phyloP scores from a whole-genome alignment of 2,797 vertebrate species.

The Micrastur ruficollis region DNA sequence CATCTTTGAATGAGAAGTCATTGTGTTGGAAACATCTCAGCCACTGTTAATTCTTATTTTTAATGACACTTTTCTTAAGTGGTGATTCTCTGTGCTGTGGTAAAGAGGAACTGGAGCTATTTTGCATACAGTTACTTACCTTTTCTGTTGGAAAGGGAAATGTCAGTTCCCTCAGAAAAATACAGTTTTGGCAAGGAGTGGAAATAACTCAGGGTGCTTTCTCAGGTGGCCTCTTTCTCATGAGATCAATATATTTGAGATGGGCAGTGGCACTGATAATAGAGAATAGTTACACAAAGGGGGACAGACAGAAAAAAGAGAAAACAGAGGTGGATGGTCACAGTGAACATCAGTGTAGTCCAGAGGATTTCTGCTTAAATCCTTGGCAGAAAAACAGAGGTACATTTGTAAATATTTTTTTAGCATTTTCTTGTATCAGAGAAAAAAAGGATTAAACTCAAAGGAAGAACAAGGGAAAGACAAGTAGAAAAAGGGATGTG shows the following conservation, averaged over 20 bases:
- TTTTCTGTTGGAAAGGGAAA: neutral
- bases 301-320: neutral
- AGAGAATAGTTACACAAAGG: neutral
- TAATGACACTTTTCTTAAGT: rapidly evolving
- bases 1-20: neutral
- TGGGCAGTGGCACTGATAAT: neutral
- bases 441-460: neutral
- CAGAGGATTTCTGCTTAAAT: neutral
- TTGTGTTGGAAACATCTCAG: neutral
- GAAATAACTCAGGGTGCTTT: neutral
- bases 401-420: neutral
- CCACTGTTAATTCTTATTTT: neutral
- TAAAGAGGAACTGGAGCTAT: neutral
- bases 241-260: neutral
- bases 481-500: neutral
- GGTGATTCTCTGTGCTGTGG: rapidly evolving
- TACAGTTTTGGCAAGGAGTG: neutral
- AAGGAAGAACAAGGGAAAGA: neutral
- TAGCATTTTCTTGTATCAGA: neutral
- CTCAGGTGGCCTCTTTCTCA: neutral
- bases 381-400: neutral
- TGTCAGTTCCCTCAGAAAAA: neutral
- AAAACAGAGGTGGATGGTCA: neutral
- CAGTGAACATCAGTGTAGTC: neutral
- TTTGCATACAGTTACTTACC: neutral